A percentile compares a stretch with the other conserved stretches of the same genome.
Conservation (phyloP, 2,888 invertebrate species). For the Heliconius ismenius region DNA sequence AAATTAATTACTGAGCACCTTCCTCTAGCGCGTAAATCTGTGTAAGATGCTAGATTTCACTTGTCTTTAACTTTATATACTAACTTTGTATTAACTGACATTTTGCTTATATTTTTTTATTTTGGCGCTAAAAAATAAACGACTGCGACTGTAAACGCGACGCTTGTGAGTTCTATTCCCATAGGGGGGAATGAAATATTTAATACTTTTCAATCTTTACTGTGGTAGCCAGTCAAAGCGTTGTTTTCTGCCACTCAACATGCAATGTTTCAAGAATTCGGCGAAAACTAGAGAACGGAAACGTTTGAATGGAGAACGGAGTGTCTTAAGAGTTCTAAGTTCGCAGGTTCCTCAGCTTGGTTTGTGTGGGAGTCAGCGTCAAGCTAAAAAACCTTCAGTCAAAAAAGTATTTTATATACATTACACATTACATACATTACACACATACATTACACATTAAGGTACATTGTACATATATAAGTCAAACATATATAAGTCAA, state of each 20-base stretch:
- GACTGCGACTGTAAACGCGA: too few relatives aligned
- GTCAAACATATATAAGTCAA: too few relatives aligned
- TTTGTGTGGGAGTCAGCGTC: background rate
- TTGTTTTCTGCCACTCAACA: too few relatives aligned
- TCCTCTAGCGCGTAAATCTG: slow-evolving; percentile 14
- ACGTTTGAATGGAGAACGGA: background rate
- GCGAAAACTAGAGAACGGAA: too few relatives aligned
- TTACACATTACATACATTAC: too few relatives aligned
- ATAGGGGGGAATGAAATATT: too few relatives aligned
- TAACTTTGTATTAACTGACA: background rate
- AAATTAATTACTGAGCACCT: slow-evolving; percentile 21
- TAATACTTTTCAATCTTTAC: too few relatives aligned
- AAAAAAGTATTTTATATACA: background rate
- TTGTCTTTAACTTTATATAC: background rate
- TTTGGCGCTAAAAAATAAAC: background rate
- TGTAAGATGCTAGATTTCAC: slow-evolving; percentile 6
- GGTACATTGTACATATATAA: background rate
- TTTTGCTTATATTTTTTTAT: too few relatives aligned
- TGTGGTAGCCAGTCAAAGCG: too few relatives aligned
- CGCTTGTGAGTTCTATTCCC: too few relatives aligned
- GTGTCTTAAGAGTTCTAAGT: background rate
- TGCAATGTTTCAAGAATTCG: too few relatives aligned
- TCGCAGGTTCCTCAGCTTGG: background rate
- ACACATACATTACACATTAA: too few relatives aligned
- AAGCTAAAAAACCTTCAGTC: background rate